Evolutionary conservation across 2,113 vertebrate species (phyloP).

Genomic region (Willisornis vidua): DNA sequence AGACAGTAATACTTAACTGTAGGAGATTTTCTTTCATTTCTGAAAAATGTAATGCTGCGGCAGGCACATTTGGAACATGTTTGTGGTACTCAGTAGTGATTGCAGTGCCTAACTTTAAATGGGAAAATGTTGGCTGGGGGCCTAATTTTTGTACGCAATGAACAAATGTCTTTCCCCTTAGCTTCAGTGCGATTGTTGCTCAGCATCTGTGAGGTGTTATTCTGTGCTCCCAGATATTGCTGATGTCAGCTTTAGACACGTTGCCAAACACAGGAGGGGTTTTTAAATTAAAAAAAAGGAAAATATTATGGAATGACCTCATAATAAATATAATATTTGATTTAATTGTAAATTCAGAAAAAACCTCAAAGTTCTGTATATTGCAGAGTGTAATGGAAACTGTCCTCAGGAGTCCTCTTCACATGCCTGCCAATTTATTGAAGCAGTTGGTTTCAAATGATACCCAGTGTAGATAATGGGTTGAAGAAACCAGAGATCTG

Average conservation of each 20-base stretch:
- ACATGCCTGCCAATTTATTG: not conserved
- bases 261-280: not conserved
- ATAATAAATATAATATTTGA: not conserved
- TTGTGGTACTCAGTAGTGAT: not conserved
- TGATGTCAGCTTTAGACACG: not conserved
- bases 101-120: slow-evolving; percentile 29
- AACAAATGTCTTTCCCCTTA: not conserved
- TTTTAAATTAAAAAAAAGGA: not conserved
- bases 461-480: not conserved
- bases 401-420: not conserved
- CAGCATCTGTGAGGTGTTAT: slow-evolving; percentile 6
- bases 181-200: slow-evolving; percentile 1
- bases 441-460: slow-evolving; percentile 19
- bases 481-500: not conserved
- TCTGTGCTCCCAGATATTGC: slow-evolving; percentile 9
- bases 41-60: slow-evolving; percentile 3
- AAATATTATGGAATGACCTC: not conserved
- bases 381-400: not conserved
- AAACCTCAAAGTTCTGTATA: not conserved
- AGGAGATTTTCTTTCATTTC: not conserved
- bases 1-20: not conserved
- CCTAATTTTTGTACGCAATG: not conserved
- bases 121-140: not conserved
- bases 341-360: not conserved
- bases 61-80: not conserved